These are phyloP conservation scores for Platyscapa corneri DNA, from an alignment of 1,140 invertebrate species.

Conservation along the genomic window DNA sequence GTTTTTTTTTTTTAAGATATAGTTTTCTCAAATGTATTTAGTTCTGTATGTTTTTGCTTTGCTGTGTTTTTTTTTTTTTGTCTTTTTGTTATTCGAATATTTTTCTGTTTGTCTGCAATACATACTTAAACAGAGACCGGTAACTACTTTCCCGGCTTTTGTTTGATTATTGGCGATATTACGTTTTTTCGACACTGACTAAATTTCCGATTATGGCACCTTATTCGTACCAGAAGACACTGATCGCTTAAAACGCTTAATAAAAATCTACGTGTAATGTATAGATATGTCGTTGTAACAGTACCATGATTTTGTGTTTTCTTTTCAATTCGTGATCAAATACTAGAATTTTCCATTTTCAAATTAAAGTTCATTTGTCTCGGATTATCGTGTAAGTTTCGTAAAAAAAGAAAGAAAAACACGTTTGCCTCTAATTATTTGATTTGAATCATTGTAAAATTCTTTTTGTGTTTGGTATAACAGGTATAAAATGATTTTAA, in stretches of 20 bases:
- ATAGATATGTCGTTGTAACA: constrained; percentile 56
- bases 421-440: constrained; percentile 45
- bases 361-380: constrained; percentile 11
- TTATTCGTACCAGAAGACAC: constrained; percentile 26
- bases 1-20: background rate
- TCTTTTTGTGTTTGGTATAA: constrained; percentile 53
- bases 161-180: constrained; percentile 1
- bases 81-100: constrained; percentile 9
- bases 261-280: constrained; percentile 28
- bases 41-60: constrained; percentile 5
- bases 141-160: constrained; percentile 5
- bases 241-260: constrained; percentile 25
- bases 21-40: constrained; percentile 20
- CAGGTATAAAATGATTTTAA: constrained; percentile 61
- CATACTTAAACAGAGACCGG: constrained; percentile 21
- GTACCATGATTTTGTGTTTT: constrained; percentile 33
- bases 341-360: constrained; percentile 12
- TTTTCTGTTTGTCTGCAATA: constrained; percentile 15
- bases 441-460: constrained; percentile 31
- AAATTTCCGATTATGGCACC: constrained; percentile 32
- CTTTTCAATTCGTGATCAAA: constrained; percentile 3
- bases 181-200: constrained; percentile 23
- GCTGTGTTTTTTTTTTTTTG: too few species aligned
- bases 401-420: constrained; percentile 54
- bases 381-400: background rate